Evolutionary conservation across 2,888 invertebrate genomes (phyloP).

Genomic region (Gymnoscelis rufifasciata): DNA sequence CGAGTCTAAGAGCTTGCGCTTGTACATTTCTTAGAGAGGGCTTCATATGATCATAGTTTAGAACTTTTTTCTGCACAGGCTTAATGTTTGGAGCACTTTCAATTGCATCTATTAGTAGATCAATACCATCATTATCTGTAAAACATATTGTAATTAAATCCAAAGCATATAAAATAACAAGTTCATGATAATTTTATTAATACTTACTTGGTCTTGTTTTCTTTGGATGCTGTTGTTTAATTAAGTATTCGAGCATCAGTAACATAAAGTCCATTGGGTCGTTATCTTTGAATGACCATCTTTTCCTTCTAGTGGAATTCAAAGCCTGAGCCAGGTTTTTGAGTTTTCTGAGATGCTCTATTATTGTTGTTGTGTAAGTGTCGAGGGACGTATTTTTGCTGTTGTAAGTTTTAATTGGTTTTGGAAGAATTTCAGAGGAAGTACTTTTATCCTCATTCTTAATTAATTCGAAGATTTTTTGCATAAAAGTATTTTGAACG

Average conservation of each 20-base stretch:
- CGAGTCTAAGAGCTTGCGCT: background rate
- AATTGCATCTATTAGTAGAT: constrained; percentile 61
- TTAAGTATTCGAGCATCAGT: constrained; percentile 58
- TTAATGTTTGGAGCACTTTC: constrained; percentile 62
- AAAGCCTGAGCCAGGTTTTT: constrained; percentile 45
- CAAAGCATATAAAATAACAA: no score
- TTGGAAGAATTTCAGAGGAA: constrained; percentile 15
- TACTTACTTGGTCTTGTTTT: constrained; percentile 45
- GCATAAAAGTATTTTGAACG: constrained; percentile 55
- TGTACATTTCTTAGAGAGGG: background rate
- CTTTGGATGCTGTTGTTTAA: constrained; percentile 48
- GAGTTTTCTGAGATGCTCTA: constrained; percentile 53
- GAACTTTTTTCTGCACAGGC: constrained; percentile 41
- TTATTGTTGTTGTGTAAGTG: constrained; percentile 49
- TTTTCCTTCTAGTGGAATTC: constrained; percentile 43
- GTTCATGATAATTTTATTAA: no score
- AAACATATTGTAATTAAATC: no score
- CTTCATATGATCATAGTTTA: constrained; percentile 23
- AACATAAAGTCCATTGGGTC: constrained; percentile 57
- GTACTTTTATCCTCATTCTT: constrained; percentile 33
- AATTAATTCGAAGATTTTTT: constrained; percentile 47
- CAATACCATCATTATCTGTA: constrained; percentile 62
- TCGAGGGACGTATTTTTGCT: constrained; percentile 36
- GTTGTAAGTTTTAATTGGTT: constrained; percentile 16
- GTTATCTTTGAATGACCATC: constrained; percentile 39